Conservation (phyloP, 1,140 invertebrate species). For the Platorchestia sp. region DNA sequence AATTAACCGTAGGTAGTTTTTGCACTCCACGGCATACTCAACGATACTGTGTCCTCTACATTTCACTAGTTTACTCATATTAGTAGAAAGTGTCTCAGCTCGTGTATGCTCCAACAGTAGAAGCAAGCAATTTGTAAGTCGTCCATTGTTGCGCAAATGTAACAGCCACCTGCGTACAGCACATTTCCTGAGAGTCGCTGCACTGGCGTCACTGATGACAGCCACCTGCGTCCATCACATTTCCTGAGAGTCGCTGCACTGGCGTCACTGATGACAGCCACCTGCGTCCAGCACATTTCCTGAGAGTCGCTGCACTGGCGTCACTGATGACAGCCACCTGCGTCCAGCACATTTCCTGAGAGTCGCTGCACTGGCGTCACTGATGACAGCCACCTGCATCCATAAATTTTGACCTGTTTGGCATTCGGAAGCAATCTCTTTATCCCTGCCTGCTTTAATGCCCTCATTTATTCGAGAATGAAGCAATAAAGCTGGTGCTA, state of each 20-base stretch:
- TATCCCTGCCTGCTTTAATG: constrained; percentile 8
- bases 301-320: no score
- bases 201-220: no score
- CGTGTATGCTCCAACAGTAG: neutral
- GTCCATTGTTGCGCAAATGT: no score
- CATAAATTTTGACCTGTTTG: constrained; percentile 17
- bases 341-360: neutral
- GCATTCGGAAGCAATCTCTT: constrained; percentile 46
- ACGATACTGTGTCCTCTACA: neutral
- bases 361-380: neutral
- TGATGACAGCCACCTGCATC: neutral
- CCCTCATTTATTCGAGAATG: constrained; percentile 47
- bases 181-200: no score
- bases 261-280: neutral
- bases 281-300: neutral
- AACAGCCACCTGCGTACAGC: no score
- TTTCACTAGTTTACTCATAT: neutral
- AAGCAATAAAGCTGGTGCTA: constrained; percentile 45
- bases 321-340: no score
- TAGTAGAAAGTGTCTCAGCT: neutral
- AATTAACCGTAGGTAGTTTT: neutral
- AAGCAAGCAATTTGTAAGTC: neutral
- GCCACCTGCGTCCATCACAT: no score
- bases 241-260: no score
- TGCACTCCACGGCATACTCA: neutral